These are phyloP conservation scores for Manis javanica DNA, from an alignment of 2,797 vertebrate species.

Conservation along the genomic window DNA sequence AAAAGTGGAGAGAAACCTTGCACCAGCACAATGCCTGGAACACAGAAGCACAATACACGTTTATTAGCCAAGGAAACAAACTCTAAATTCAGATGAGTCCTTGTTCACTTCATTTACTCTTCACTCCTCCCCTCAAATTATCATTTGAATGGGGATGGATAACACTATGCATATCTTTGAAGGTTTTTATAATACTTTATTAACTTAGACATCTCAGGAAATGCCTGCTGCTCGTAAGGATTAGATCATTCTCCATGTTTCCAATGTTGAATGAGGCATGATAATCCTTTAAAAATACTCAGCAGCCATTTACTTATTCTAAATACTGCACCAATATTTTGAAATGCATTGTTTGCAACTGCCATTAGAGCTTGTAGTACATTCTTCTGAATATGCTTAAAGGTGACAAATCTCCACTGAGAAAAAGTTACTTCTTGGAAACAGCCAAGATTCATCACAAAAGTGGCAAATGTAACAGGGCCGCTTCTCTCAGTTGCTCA, in stretches of 20 bases:
- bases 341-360: conserved; percentile 40
- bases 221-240: not conserved
- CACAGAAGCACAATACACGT: not conserved
- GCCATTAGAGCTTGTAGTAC: not conserved
- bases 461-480: not conserved
- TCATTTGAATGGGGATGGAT: not conserved
- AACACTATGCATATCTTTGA: not conserved
- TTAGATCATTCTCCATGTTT: conserved; percentile 8
- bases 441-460: conserved; percentile 31
- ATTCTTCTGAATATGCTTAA: conserved; percentile 22
- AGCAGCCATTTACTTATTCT: not conserved
- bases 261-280: conserved; percentile 3
- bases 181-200: not conserved
- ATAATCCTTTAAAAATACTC: conserved; percentile 43
- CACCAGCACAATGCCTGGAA: not conserved
- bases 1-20: not conserved
- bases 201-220: not conserved
- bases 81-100: not conserved
- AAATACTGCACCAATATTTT: conserved; percentile 17
- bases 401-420: conserved; percentile 27
- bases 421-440: conserved; percentile 17
- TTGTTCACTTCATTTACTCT: not conserved
- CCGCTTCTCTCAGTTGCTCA: not conserved
- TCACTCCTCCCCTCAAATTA: conserved; percentile 24
- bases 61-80: conserved; percentile 44